These are phyloP conservation scores for Phalacrocorax brasilianus DNA, from an alignment of 2,113 vertebrate species.

Conservation along the genomic window DNA sequence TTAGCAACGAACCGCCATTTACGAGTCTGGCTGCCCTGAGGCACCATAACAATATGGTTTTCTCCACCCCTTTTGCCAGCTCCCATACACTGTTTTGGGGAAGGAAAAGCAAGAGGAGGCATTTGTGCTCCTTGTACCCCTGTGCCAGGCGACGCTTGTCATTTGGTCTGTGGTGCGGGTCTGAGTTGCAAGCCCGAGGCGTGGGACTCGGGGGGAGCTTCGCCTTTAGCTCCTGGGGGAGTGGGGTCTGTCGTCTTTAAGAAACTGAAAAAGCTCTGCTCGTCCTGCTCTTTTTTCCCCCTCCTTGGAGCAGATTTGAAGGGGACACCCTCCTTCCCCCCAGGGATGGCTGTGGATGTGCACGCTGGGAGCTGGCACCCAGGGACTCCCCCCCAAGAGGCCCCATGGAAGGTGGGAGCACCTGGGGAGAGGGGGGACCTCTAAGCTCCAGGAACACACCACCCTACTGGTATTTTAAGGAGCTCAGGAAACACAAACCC, in stretches of 20 bases:
- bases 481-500: background rate
- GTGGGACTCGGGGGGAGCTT: background rate
- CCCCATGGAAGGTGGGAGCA: background rate
- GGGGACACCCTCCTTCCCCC: background rate
- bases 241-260: background rate
- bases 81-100: background rate
- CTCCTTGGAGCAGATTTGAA: background rate
- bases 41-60: background rate
- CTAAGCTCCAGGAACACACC: background rate
- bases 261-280: background rate
- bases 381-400: background rate
- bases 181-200: background rate
- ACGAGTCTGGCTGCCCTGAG: background rate
- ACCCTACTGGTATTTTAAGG: background rate
- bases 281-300: background rate
- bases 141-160: background rate
- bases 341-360: background rate
- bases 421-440: background rate
- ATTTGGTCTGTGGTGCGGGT: fast-evolving
- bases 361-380: background rate
- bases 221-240: background rate
- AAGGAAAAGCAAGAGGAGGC: background rate
- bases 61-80: background rate
- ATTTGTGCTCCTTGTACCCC: background rate
- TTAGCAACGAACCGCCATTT: background rate